Evolutionary conservation across 2,888 invertebrate genomes (phyloP), one percentile per base, ranked within the genome.

Genomic region (Crioceris asparagi): DNA sequence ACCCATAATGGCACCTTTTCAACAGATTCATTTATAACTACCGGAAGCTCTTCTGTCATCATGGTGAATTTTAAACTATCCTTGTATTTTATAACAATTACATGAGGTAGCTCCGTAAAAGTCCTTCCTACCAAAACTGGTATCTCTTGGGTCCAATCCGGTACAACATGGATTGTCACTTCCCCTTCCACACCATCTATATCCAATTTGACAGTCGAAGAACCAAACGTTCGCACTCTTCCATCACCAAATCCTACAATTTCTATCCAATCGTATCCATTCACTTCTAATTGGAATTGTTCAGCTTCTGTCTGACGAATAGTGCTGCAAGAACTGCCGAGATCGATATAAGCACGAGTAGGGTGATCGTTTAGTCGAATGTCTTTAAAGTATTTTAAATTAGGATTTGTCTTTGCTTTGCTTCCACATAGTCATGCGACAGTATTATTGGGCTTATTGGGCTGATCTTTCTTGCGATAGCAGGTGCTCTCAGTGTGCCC

Each of bases 161-260:
- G 40, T 17, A 48, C 48, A 14, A 46, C 41, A 30, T 37, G 11
- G 4, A 42, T 42, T 14, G 14, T 14, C n/a, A 40, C 27, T 19
- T 36, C 18, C 10, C 5, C 29, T 26, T 39, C 32, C 8, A 41
- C 36, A 12, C 38, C 32, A 35, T 47, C 45, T 4, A 47, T 32
- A 17, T 26, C 36, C 26, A 47, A 11, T 10, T 19, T 19, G 12
- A 46, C 31, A 2, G 14, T 33, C 8, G 27, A 32, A 4, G 30
- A 17, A 17, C 44, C 42, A 8, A 44, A 14, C 23, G 42, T 36
- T 7, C 17, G 16, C 3, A 32, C 36, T 15, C 14, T 21, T 25
- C 35, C 46, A 37, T 42, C 29, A n/a, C 47, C 46, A 34, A 39
- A 46, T 18, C 44, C 47, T n/a, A 26, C 26, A n/a, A 45, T 15